Base-by-base conservation (phyloP, 92 coral and sea anemone species). In the Umimayanthus kanabou region DNA sequence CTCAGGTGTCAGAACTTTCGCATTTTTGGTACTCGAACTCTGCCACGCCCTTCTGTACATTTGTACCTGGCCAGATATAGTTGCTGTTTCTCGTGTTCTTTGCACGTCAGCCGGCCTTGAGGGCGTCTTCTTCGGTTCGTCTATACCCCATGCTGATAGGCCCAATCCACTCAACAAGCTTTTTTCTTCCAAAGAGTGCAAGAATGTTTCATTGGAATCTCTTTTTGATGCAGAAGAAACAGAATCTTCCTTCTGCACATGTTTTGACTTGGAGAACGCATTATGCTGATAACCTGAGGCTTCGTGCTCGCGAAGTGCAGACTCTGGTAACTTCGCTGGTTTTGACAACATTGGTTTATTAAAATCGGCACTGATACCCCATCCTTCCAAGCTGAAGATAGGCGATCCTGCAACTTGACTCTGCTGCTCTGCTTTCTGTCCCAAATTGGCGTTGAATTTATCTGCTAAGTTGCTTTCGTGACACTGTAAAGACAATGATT, bases 101-200 rank as follows among this genome's bases (percentile, higher is more conserved):
- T n/a, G 74, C 37, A 33, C 4, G 26, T 39, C 7, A 37, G 23
- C 58, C 9, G 66, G 39, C 29, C 33, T 49, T 20, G 47, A 13
- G 25, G 45, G 61, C 64, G 69, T 30, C 53, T 39, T 73, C 26
- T 39, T 26, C 2, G 77, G 40, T 15, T 18, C 86, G 18, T 50
- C 18, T 43, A 82, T 26, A 18, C 86, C 86, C 86, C 86, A 82
- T 1, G 86, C 86, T 82, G 76, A 69, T 6, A 82, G 6, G 28
- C 69, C 50, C 50, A 82, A 28, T 18, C 45, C 86, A 82, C 42
- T 28, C 40, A 69, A 42, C 57, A 65, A 42, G 39, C 49, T 82
- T 4, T 69, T 45, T n/a, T 69, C 77, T 25, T 28, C 76, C 22
- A 73, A 81, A n/a, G 57, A 73, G 43, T 73, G 78, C 78, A 73